Evolutionary conservation across 2,888 invertebrate genomes (phyloP), one percentile per base, ranked within the genome.

Genomic region (Acanthosepion lycidas): DNA sequence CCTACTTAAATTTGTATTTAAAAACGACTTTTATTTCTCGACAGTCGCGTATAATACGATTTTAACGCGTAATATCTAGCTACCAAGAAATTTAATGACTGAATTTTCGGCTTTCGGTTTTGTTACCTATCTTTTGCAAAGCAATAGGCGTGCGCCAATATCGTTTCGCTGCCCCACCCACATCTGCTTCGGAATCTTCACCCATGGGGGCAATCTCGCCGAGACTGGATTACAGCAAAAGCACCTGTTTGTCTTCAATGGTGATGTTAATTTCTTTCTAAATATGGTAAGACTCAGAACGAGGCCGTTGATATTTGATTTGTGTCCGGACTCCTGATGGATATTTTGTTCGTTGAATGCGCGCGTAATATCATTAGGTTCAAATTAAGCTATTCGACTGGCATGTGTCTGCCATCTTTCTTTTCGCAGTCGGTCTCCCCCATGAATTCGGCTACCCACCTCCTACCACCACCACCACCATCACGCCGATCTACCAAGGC

Each of bases 211-310:
- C 78, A n/a, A 78, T 78, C 78, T 6, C 28, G 28, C 28, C 28
- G 8, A 28, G 78, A 78, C 78, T n/a, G 78, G 78, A 78, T 78
- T 78, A 78, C 78, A 78, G n/a, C 78, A 78, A n/a, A 78, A 78
- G 78, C 78, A 78, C 78, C 78, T 78, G 78, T 78, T 78, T 78
- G 78, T 78, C 28, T 78, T 78, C 78, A 78, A n/a, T n/a, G n/a
- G 8, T 78, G 78, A 78, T n/a, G 78, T 78, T 78, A 78, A 78
- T 78, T 78, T 78, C 78, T 78, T n/a, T 78, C 28, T 78, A 78
- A 78, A 78, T 78, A 78, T 78, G n/a, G 78, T 78, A 28, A 78
- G 78, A n/a, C 78, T 28, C n/a, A 78, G 28, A 28, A n/a, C 2
- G 78, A 28, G 15, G 28, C 78, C 28, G 78, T 28, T 8, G 28